phyloP scores from a whole-genome alignment of 2,888 invertebrate species.

The Cheilosia pagana region DNA sequence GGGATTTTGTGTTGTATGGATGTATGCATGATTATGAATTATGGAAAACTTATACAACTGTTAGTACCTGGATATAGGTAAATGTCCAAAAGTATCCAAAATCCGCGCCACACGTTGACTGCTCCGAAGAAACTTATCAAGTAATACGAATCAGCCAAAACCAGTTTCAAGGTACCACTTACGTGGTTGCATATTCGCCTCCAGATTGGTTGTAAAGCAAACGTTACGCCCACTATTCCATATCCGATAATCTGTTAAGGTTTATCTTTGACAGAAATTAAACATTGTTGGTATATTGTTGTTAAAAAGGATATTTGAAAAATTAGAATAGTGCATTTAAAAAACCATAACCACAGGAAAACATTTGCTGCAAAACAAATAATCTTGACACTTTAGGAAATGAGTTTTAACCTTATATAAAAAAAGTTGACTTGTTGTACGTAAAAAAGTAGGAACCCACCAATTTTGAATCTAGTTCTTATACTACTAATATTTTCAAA shows the following conservation, averaged over 20 bases:
- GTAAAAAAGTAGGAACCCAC: too few relatives aligned
- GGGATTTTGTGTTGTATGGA: too few relatives aligned
- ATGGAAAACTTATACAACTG: neutral
- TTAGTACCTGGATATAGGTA: slow-evolving; percentile 90
- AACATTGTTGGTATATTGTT: slow-evolving; percentile 10
- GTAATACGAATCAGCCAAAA: slow-evolving; percentile 91
- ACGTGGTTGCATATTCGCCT: slow-evolving; percentile 88
- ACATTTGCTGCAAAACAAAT: too few relatives aligned
- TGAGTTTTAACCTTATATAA: too few relatives aligned
- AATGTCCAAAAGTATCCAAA: slow-evolving; percentile 92
- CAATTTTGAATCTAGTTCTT: too few relatives aligned
- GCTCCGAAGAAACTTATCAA: slow-evolving; percentile 91
- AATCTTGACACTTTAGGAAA: too few relatives aligned
- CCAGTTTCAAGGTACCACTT: slow-evolving; percentile 87
- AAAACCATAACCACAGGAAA: too few relatives aligned
- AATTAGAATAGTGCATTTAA: neutral
- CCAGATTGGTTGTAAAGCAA: slow-evolving; percentile 89
- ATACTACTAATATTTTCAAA: too few relatives aligned
- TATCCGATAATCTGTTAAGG: slow-evolving; percentile 87
- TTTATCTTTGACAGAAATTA: slow-evolving; percentile 11
- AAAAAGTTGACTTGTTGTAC: too few relatives aligned
- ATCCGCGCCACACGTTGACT: slow-evolving; percentile 94
- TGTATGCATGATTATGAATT: neutral
- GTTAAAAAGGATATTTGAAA: neutral
- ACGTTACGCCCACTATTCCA: slow-evolving; percentile 88